Evolutionary conservation across 2,888 invertebrate species (phyloP), one percentile per base, ranked within the genome.

Genomic region (Tetragonula carbonaria): DNA sequence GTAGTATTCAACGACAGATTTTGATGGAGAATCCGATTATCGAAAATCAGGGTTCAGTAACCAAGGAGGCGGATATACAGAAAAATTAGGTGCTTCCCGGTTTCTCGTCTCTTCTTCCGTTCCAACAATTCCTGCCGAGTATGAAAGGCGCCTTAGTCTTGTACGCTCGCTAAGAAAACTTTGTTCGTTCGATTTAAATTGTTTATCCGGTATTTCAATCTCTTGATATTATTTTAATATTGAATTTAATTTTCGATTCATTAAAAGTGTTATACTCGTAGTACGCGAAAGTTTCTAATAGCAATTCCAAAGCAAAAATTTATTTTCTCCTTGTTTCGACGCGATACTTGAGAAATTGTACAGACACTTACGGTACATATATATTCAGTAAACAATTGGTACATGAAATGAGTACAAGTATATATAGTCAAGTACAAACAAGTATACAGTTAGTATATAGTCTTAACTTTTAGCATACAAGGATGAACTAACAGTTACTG

Each of bases 21-120:
- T 85, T 67, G 79, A 62, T 51, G 74, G 78, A 87, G 90, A 91
- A 92, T 92, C 90, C 91, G 91, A 91, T 92, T 92, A 92, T 90
- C 83, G 88, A 87, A 78, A 86, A 88, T 86, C 87, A 78, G 80
- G 86, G 80, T 87, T 86, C 83, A 79, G 74, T 82, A 85, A 83
- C 82, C 86, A 78, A 80, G 85, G 73, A 85, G 87, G 82, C 86
- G 89, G 78, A 91, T 90, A 90, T 89, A 86, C 84, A 88, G 80
- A 84, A 86, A 91, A 91, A 92, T 91, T 90, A 90, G 86, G 88
- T 91, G 90, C 86, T 92, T 91, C 90, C 87, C 87, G 77, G 68
- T 80, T 67, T 65, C 79, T 80, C 78, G 57, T 70, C 72, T 84
- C 70, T 82, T 83, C 70, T 77, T 79, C 80, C 74, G 80, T 72